These are phyloP conservation scores for Platycnemis pennipes DNA, from an alignment of 2,888 invertebrate genomes.

Conservation along the genomic window DNA sequence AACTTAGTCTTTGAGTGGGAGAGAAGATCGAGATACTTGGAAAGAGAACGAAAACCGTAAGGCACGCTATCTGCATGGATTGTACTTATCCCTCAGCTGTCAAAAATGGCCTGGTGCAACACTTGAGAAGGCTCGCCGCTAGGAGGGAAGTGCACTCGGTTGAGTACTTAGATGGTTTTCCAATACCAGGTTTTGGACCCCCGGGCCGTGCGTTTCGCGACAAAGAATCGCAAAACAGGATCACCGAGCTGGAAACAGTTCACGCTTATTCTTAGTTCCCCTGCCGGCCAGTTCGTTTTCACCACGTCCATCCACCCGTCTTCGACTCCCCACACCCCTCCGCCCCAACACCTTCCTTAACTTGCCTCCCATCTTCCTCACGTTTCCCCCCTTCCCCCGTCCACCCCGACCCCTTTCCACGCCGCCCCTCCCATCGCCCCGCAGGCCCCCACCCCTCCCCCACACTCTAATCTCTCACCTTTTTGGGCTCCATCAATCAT, in stretches of 20 bases:
- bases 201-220: background rate
- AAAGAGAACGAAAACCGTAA: too few relatives aligned
- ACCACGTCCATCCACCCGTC: background rate
- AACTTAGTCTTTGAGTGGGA: too few relatives aligned
- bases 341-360: background rate
- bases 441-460: background rate
- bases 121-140: too few relatives aligned
- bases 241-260: background rate
- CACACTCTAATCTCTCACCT: slow-evolving; percentile 56
- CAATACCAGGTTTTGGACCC: background rate
- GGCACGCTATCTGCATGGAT: too few relatives aligned
- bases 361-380: background rate
- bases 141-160: too few relatives aligned
- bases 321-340: background rate
- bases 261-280: background rate
- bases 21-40: too few relatives aligned
- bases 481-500: slow-evolving; percentile 60
- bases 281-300: background rate
- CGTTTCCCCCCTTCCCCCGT: background rate
- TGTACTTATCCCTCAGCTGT: too few relatives aligned
- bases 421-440: background rate
- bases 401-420: background rate
- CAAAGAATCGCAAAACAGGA: background rate
- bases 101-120: too few relatives aligned
- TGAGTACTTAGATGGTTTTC: too few relatives aligned